A percentile compares a stretch with the other conserved stretches of the same genome.
Conservation (phyloP, 2,797 vertebrate genomes). For the Enteromius anoplus region DNA sequence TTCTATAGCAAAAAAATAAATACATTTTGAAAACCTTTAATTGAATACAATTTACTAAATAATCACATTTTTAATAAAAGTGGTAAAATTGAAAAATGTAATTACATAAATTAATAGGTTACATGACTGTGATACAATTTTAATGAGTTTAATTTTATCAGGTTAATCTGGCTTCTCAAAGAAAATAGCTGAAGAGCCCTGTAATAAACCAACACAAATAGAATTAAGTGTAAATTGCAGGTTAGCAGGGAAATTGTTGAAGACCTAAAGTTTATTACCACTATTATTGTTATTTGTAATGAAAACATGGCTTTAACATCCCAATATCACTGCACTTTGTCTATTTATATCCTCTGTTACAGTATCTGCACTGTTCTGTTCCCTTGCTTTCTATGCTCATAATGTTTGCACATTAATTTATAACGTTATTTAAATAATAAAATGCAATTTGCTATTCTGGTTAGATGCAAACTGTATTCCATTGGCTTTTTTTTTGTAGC, state of each 20-base stretch:
- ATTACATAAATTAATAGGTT: neutral
- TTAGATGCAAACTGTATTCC: neutral
- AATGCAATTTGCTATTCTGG: neutral
- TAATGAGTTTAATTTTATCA: neutral
- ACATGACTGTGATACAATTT: neutral
- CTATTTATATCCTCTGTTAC: neutral
- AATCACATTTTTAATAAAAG: neutral
- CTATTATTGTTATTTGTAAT: conserved; percentile 20
- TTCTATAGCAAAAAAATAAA: neutral
- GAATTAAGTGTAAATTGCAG: neutral
- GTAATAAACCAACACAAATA: neutral
- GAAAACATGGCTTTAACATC: neutral
- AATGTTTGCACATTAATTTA: neutral
- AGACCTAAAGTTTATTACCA: neutral
- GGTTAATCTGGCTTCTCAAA: neutral
- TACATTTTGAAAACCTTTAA: neutral
- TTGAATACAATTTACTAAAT: neutral
- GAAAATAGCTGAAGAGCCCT: neutral
- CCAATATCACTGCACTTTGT: neutral
- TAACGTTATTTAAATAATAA: conserved; percentile 7
- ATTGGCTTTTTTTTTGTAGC: conserved; percentile 2
- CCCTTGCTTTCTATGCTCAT: neutral
- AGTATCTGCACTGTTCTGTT: neutral
- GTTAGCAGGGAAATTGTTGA: neutral
- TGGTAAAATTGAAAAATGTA: too few relatives aligned